Conservation (phyloP, 2,797 vertebrate genomes). For the Megaceryle alcyon region DNA sequence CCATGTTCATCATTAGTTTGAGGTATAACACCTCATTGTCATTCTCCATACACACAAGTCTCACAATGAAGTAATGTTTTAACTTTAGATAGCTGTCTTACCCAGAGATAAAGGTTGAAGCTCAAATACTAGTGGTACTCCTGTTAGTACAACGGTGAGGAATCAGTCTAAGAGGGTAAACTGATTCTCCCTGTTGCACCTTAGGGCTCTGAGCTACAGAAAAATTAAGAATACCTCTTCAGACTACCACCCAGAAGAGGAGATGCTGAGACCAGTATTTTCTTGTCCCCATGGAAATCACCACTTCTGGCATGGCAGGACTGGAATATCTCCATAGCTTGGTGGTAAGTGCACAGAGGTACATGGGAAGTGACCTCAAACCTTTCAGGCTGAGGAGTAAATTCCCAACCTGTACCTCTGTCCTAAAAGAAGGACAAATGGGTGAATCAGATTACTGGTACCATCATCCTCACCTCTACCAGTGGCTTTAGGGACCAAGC, state of each 20-base stretch:
- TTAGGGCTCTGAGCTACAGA: background rate
- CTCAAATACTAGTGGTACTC: background rate
- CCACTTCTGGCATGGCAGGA: background rate
- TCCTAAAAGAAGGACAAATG: background rate
- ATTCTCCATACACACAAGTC: background rate
- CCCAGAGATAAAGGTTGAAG: background rate
- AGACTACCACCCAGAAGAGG: background rate
- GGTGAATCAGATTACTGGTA: background rate
- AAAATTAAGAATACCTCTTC: background rate
- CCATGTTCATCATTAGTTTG: background rate
- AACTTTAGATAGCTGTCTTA: background rate
- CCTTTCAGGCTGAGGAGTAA: background rate
- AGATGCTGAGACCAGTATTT: background rate
- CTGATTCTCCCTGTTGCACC: background rate
- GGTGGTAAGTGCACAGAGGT: background rate
- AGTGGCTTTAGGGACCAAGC: background rate
- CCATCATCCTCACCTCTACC: background rate
- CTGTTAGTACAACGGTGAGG: background rate
- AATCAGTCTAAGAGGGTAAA: background rate
- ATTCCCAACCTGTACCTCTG: background rate
- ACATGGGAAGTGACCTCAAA: background rate
- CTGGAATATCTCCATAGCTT: background rate
- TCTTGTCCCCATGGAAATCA: background rate
- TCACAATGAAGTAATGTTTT: background rate
- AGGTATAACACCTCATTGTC: background rate